Percentiles rank a stretch among this genome's conserved stretches.
Conservation (phyloP, 2,797 vertebrate species). For the Anisognathus igniventris region DNA sequence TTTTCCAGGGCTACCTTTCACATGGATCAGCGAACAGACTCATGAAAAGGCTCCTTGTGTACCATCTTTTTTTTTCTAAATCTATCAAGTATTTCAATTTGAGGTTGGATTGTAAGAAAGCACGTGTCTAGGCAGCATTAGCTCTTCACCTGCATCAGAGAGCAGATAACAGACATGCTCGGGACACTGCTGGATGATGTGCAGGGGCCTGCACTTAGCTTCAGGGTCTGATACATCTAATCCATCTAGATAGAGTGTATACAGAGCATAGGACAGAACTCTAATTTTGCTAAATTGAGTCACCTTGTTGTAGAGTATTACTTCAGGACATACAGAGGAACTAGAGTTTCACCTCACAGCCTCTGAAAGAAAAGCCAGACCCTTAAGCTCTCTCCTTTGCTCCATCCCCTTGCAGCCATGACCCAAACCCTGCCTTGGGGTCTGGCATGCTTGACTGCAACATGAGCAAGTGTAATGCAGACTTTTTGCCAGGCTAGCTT, state of each 20-base stretch:
- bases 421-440: background rate
- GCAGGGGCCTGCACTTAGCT: background rate
- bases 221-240: background rate
- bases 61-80: background rate
- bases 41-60: background rate
- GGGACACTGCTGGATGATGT: fast-evolving
- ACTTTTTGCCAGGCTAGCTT: background rate
- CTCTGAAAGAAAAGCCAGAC: background rate
- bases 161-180: fast-evolving
- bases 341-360: background rate
- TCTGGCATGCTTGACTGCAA: background rate
- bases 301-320: background rate
- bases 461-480: background rate
- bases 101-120: background rate
- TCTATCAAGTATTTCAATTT: background rate
- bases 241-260: background rate
- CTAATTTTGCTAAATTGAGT: background rate
- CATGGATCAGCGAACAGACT: background rate
- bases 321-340: background rate
- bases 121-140: fast-evolving
- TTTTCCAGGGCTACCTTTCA: background rate
- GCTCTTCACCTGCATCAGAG: background rate
- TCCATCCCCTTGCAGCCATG: background rate
- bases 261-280: background rate
- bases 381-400: background rate